Conservation (phyloP, 2,888 invertebrate species). For the Erebia aethiops region DNA sequence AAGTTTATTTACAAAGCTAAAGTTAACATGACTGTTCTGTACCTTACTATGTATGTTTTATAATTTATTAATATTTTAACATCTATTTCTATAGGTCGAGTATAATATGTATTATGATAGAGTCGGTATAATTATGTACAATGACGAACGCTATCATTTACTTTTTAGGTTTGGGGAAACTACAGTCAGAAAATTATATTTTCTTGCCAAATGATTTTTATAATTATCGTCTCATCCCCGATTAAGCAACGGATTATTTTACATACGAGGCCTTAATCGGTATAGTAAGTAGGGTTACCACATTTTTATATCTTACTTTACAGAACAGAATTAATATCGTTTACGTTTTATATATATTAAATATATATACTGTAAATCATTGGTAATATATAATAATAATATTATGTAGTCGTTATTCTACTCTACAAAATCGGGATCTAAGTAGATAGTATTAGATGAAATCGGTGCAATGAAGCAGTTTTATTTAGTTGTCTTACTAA, state of each 20-base stretch:
- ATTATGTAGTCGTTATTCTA: no score
- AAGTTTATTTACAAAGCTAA: background rate
- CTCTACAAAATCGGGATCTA: no score
- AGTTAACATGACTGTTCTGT: background rate
- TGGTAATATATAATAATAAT: no score
- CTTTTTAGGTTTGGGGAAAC: background rate
- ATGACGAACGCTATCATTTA: background rate
- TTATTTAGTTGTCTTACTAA: no score
- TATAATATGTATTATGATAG: background rate
- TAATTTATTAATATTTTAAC: background rate
- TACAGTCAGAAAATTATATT: slow-evolving; percentile 4
- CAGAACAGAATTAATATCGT: background rate
- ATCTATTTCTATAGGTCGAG: background rate
- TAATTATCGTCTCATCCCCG: slow-evolving; percentile 12
- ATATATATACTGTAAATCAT: no score
- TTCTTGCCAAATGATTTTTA: slow-evolving; percentile 3
- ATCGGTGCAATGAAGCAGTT: no score
- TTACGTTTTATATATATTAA: background rate
- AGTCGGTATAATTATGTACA: background rate
- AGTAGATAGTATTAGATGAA: no score
- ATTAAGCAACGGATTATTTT: slow-evolving; percentile 4
- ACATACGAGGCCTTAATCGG: slow-evolving; percentile 7
- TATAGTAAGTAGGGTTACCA: slow-evolving; percentile 4
- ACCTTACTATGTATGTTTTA: background rate
- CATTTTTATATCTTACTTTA: background rate